Conservation (phyloP, 2,113 vertebrate genomes). For the Sinocyclocheilus anshuiensis region DNA sequence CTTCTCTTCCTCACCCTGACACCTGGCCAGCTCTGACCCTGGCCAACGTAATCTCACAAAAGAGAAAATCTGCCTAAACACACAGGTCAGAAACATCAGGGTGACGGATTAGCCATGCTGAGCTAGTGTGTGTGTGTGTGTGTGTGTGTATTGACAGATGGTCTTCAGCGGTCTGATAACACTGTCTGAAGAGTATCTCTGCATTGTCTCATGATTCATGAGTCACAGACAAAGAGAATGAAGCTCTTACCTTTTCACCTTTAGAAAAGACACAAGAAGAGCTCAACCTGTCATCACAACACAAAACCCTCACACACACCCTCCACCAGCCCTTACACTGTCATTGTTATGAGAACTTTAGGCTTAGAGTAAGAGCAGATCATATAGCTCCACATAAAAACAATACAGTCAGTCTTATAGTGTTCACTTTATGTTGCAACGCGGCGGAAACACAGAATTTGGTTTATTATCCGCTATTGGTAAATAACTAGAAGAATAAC, state of each 20-base stretch:
- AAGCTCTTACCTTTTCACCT: conserved; percentile 4
- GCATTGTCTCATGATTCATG: conserved; percentile 15
- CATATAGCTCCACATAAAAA: too few relatives aligned
- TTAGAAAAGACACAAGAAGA: background rate
- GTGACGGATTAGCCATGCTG: conserved; percentile 26
- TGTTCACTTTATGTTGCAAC: too few relatives aligned
- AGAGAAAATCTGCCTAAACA: conserved; percentile 39
- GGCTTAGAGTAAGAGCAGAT: too few relatives aligned
- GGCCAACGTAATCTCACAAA: conserved; percentile 60
- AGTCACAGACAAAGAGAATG: conserved; percentile 23
- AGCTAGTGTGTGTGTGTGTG: conserved; percentile 11
- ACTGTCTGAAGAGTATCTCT: conserved; percentile 26
- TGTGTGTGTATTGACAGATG: background rate
- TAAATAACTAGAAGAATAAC: too few relatives aligned
- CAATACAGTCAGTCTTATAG: too few relatives aligned
- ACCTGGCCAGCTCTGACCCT: conserved; percentile 61
- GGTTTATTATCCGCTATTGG: too few relatives aligned
- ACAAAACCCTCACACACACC: background rate
- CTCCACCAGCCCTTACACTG: background rate
- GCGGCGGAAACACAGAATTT: too few relatives aligned
- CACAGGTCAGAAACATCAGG: conserved; percentile 32
- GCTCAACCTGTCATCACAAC: background rate
- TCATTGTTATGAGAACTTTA: background rate
- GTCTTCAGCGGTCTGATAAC: conserved; percentile 6
- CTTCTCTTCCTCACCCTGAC: conserved; percentile 43